Evolutionary conservation across 2,797 vertebrate genomes (phyloP), one percentile per base, ranked within the genome.

Genomic region (Amazona ochrocephala): DNA sequence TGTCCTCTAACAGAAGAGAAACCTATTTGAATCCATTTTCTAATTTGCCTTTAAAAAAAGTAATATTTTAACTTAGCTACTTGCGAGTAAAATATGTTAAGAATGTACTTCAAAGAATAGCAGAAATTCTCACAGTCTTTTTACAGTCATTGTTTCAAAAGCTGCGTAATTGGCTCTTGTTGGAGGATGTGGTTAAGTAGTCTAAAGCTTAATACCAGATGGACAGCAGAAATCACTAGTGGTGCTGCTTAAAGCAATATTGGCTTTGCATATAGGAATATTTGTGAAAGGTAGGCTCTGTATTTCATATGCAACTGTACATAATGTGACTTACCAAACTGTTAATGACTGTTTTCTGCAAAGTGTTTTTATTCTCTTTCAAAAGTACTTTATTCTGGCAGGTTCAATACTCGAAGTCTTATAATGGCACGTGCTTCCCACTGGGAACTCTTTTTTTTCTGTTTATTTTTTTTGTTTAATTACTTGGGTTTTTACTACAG

Each of bases 191-290:
- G 86, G 23, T 96, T 94, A 66, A 87, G 54, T 86, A 60, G 7
- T 19, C 27, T 74, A 18, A 66, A 58, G 51, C 37, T 86, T 92
- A 86, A 44, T 82, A 74, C 71, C 66, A 61, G 45, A 11, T 54
- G 32, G 70, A 29, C 34, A 74, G 66, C 32, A 85, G 83, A 95
- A 95, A 60, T 11, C 21, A 47, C 50, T 76, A 47, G 34, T 78
- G 17, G 11, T 87, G 53, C 64, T 96, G 48, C 73, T 87, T 96
- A 62, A 93, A 85, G 71, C 84, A 64, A 34, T 87, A 42, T 32
- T 86, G 4, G 1, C 34, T 92, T 88, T 92, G 19, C n/a, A 18
- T 79, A 30, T 50, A 89, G 47, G 93, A 94, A 93, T 93, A 83
- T 92, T 84, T 93, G 88, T 80, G 64, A 92, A 71, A 50, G 71